Conservation (phyloP, 64 coral and sea anemone genomes). For the Exaiptasia diaphana region DNA sequence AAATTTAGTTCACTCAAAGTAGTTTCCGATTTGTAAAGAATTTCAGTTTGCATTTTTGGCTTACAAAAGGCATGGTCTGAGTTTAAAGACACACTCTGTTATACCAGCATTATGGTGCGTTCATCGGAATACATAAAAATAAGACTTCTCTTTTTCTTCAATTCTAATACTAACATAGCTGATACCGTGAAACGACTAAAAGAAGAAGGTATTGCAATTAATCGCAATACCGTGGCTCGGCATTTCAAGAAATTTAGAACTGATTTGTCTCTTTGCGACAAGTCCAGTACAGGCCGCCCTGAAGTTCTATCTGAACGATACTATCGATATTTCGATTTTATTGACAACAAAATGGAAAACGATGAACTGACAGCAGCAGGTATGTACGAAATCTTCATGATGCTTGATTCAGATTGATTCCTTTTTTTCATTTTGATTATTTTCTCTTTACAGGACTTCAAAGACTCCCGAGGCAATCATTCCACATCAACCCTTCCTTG, state of each 20-base stretch:
- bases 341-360: slow-evolving; percentile 6
- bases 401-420: background rate
- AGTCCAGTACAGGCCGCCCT: background rate
- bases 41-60: too few species aligned
- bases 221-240: background rate
- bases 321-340: background rate
- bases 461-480: background rate
- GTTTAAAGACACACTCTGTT: too few species aligned
- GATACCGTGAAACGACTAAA: background rate
- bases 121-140: slow-evolving; percentile 7
- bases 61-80: too few species aligned
- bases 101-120: background rate
- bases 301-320: background rate
- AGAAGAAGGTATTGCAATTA: background rate
- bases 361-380: background rate
- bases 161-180: background rate
- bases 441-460: slow-evolving; percentile 10
- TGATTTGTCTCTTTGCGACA: background rate
- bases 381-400: background rate
- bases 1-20: too few species aligned
- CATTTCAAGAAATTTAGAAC: background rate
- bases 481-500: background rate
- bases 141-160: background rate
- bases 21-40: too few species aligned
- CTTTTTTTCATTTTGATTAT: background rate